Percentiles rank a stretch among this genome's conserved stretches.
Conservation (phyloP, 2,113 vertebrate genomes). For the Verasper variegatus region DNA sequence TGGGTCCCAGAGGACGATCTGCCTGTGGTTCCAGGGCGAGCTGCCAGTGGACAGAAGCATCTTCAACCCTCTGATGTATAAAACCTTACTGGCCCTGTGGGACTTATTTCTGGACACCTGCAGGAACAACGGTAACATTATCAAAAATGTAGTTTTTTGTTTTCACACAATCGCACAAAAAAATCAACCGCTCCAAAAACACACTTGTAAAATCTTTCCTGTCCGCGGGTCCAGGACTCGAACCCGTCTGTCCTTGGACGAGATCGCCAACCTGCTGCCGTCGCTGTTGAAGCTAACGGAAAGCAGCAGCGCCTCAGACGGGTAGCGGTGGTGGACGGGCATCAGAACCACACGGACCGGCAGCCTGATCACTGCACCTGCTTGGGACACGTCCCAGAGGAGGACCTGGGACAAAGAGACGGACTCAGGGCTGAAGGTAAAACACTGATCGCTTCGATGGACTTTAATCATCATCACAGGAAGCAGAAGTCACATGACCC, state of each 20-base stretch:
- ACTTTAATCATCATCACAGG: no score
- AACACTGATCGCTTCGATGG: no score
- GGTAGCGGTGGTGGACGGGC: conserved; percentile 78
- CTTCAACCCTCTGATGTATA: conserved; percentile 88
- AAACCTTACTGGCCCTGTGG: conserved; percentile 88
- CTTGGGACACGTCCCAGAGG: conserved; percentile 76
- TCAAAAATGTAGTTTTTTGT: neutral
- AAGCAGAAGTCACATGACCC: no score
- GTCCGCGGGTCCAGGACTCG: conserved; percentile 88
- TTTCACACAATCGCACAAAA: neutral
- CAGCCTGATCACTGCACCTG: conserved; percentile 69
- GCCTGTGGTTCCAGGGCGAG: conserved; percentile 93
- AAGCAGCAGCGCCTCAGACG: conserved; percentile 85
- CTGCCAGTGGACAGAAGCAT: conserved; percentile 92
- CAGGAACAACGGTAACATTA: neutral
- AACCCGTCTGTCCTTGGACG: conserved; percentile 90
- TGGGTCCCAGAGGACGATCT: conserved; percentile 91
- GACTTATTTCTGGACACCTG: conserved; percentile 86
- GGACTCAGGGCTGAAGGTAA: neutral
- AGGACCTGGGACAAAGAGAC: conserved; percentile 55
- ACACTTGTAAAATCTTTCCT: conserved; percentile 86
- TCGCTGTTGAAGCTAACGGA: conserved; percentile 92
- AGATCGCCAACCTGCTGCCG: conserved; percentile 89
- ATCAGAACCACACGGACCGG: conserved; percentile 83
- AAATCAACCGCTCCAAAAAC: neutral